These are phyloP conservation scores for Hemicrepidius hirtus DNA, from an alignment of 2,888 invertebrate genomes.

Conservation along the genomic window DNA sequence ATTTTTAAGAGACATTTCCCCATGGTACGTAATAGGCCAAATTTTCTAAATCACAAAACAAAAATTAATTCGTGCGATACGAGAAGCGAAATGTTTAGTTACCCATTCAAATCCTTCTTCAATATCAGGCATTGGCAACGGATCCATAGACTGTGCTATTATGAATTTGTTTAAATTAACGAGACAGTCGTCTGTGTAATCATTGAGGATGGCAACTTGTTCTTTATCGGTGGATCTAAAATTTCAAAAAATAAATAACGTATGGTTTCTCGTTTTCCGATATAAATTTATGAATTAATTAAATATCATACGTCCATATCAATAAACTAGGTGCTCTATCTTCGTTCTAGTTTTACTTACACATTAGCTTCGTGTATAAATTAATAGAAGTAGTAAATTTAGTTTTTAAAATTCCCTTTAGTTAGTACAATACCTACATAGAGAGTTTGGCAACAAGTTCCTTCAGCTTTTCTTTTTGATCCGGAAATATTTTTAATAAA, in stretches of 20 bases:
- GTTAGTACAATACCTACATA: neutral
- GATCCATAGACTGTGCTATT: neutral
- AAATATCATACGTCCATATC: too few species aligned
- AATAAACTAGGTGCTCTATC: too few species aligned
- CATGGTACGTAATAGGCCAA: slow-evolving; percentile 73
- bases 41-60: slow-evolving; percentile 60
- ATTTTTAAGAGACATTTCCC: slow-evolving; percentile 72
- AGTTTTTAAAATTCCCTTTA: too few species aligned
- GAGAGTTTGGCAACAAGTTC: neutral
- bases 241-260: neutral
- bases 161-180: slow-evolving; percentile 1
- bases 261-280: too few species aligned
- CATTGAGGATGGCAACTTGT: slow-evolving; percentile 28
- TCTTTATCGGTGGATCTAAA: slow-evolving; percentile 4
- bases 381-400: too few species aligned
- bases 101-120: slow-evolving; percentile 46
- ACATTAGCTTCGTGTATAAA: too few species aligned
- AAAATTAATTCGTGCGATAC: neutral
- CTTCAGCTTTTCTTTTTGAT: neutral
- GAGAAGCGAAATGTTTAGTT: neutral
- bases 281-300: too few species aligned
- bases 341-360: too few species aligned
- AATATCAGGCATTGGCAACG: slow-evolving; percentile 7
- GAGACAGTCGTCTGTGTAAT: slow-evolving; percentile 30
- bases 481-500: slow-evolving; percentile 8